These are phyloP conservation scores for Andrena flavipes DNA, from an alignment of 2,888 invertebrate genomes.

Conservation along the genomic window DNA sequence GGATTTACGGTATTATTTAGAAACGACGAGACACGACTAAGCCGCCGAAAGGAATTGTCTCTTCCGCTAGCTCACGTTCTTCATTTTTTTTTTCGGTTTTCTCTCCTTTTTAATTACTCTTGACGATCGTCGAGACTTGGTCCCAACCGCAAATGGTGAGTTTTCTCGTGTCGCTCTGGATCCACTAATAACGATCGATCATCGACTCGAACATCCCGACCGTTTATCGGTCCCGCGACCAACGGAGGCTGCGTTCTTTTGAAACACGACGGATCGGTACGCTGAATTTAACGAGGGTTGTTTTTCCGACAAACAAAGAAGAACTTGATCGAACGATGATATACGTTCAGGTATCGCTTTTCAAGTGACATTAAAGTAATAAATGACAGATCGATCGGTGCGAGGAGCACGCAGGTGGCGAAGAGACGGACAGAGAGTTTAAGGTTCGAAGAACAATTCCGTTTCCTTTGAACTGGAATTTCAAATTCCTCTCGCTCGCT, in stretches of 20 bases:
- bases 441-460: background rate
- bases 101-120: slow-evolving; percentile 35
- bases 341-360: background rate
- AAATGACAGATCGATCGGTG: background rate
- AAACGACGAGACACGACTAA: slow-evolving; percentile 59
- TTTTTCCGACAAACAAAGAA: background rate
- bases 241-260: slow-evolving; percentile 15
- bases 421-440: background rate
- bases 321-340: background rate
- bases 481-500: slow-evolving; percentile 9
- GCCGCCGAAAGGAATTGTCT: slow-evolving; percentile 38
- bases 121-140: slow-evolving; percentile 66
- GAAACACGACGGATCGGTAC: background rate
- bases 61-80: slow-evolving; percentile 20
- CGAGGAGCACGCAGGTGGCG: background rate
- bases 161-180: slow-evolving; percentile 45
- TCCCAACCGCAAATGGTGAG: slow-evolving; percentile 63
- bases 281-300: background rate
- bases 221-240: slow-evolving; percentile 17
- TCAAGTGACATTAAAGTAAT: background rate
- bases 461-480: background rate
- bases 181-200: slow-evolving; percentile 48
- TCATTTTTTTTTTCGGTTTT: slow-evolving; percentile 7
- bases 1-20: slow-evolving; percentile 41
- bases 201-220: slow-evolving; percentile 39